Evolutionary conservation across 2,888 invertebrate genomes (phyloP), one percentile per base, ranked within the genome.

Genomic region (Neoaliturus tenellus): DNA sequence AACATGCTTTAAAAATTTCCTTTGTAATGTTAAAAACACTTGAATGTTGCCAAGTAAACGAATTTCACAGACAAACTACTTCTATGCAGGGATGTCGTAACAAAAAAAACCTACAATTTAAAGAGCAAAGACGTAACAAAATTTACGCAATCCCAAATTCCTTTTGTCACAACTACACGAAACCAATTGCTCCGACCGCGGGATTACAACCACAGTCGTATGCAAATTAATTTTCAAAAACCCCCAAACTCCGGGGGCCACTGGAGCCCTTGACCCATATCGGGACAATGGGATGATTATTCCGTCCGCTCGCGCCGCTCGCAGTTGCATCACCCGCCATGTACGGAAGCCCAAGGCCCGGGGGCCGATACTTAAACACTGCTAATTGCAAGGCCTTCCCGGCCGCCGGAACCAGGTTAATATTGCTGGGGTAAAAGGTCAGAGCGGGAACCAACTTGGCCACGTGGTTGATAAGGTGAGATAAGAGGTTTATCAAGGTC

Each of bases 231-330:
- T 62, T 62, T 62, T 31, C 62, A 28, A 62, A 62, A 62, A 62
- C 14, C 55, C 23, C 28, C 28, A 2, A 62, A 62, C 62, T 28
- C 62, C 62, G 62, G 62, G 62, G 14, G 28, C 23, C 55, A 55
- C 55, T 55, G 5, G 55, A 23, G 62, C 33, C 67, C 67, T 67
- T 71, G 71, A 39, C 39, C 71, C 71, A 39, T 71, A 6, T 25
- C 62, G 73, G 25, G 17, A 75, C 73, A 75, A 75, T 75, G 73
- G 73, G 73, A 75, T 75, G 73, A 75, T 75, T 75, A 75, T 75
- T 75, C 39, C 28, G 25, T 23, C 73, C 73, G 44, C 48, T 75
- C 28, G 28, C 5, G 71, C 71, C 41, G 41, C 71, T 69, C 39
- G 69, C 33, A 8, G 73, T 75, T 75, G 73, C 73, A 75, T 75